Evolutionary conservation across 2,797 vertebrate genomes (phyloP), one percentile per base, ranked within the genome.

Genomic region (Manis pentadactyla): DNA sequence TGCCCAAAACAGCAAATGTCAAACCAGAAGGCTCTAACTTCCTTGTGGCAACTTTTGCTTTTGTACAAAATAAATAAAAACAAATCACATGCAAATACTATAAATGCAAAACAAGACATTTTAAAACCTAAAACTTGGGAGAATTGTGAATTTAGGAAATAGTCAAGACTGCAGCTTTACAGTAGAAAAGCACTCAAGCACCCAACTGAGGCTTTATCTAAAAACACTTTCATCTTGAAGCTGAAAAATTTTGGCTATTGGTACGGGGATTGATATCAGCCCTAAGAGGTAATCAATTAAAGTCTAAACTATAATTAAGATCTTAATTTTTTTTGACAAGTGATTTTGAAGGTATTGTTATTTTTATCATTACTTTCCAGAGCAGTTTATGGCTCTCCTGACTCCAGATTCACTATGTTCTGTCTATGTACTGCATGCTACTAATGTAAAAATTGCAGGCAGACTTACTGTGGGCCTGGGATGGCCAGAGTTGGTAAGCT

Each of bases 21-120:
- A 90, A 79, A n/a, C 39, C 29, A 61, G 46, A 94, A 92, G 29
- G 0, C 27, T 29, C n/a, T 77, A 75, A 31, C 27, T 55, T 89
- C 34, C 31, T 75, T 69, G 42, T 74, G 29, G 61, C 5, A 94
- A 78, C 5, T 66, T 81, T 88, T 82, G 3, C 12, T 21, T 4
- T 7, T 66, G 4, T 34, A 93, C 10, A 57, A 85, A 90, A 74
- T 74, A 89, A 83, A 90, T 42, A 63, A 59, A 79, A 96, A 59
- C 31, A 81, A 5, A 86, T 63, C 9, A 46, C 14, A 51, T 57
- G 69, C n/a, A 90, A 42, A 34, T 61, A 74, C 59, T 11, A 81
- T 39, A 92, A 87, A 75, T 46, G 25, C 7, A 71, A 91, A 79
- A 75, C n/a, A 86, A 83, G 39, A 61, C 2, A 4, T 61, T 69